phyloP scores from a whole-genome alignment of 1,140 invertebrate species.

The Adelges cooleyi region DNA sequence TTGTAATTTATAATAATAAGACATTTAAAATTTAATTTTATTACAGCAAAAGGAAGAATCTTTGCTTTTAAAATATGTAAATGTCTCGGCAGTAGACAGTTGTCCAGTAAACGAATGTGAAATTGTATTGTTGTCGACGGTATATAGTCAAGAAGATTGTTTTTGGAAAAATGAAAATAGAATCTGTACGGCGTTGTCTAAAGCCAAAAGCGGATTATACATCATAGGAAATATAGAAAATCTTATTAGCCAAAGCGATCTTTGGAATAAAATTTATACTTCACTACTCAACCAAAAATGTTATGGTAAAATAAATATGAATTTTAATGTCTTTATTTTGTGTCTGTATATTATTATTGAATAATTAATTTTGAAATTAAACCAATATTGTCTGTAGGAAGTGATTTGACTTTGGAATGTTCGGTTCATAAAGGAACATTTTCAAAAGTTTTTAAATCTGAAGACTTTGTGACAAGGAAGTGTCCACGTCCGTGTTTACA shows the following conservation, averaged over 20 bases:
- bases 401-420: slow-evolving; percentile 20
- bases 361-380: no score
- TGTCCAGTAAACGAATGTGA: slow-evolving; percentile 78
- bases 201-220: slow-evolving; percentile 58
- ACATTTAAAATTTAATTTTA: neutral
- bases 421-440: slow-evolving; percentile 11
- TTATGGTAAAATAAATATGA: slow-evolving; percentile 34
- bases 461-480: slow-evolving; percentile 10
- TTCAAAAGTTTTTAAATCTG: slow-evolving; percentile 13
- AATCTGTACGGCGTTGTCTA: slow-evolving; percentile 70
- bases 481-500: neutral
- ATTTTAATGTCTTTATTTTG: neutral
- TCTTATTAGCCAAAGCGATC: slow-evolving; percentile 37
- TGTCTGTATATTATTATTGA: neutral
- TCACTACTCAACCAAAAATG: slow-evolving; percentile 39
- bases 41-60: slow-evolving; percentile 25
- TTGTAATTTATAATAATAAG: no score
- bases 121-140: slow-evolving; percentile 70
- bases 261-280: slow-evolving; percentile 44
- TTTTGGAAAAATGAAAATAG: slow-evolving; percentile 65
- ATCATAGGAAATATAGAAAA: slow-evolving; percentile 55
- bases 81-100: slow-evolving; percentile 62
- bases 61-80: slow-evolving; percentile 37
- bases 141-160: slow-evolving; percentile 56
- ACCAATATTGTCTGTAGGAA: neutral